Evolutionary conservation across 2,888 invertebrate genomes (phyloP), one percentile per base, ranked within the genome.

Genomic region (Drosophila diplacantha): DNA sequence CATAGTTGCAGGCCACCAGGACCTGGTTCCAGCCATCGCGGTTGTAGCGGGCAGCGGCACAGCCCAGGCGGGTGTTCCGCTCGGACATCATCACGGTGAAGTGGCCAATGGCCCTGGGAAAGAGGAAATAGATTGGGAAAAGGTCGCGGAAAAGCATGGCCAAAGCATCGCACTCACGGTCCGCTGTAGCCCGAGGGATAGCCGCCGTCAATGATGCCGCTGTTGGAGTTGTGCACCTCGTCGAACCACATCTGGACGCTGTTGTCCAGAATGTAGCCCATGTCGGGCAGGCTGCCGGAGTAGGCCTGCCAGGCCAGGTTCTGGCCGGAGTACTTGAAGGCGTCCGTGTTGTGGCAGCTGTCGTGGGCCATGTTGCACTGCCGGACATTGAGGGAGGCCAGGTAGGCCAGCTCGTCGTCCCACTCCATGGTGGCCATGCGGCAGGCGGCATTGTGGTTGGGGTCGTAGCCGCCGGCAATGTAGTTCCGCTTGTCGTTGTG

Each of bases 401-500:
- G 22, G n/a, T 73, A 65, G 58, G 73, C 73, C 51, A 73, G 38
- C 34, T 73, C 73, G 12, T 68, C 68, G 32, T 73, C 57, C 73
- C 73, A 73, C 11, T 68, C 37, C 57, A 73, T 73, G 56, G 73
- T 73, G 47, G 65, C 73, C 73, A 73, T 73, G 52, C 70, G 70
- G 44, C 73, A 73, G 52, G 73, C 70, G 2, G 67, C 49, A 24
- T 66, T 64, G 12, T 66, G 70, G 3, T 46, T 54, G 6, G 53
- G n/a, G 61, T 71, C 68, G 1, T 62, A 47, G 0, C 74, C 74
- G 0, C 61, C 70, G 20, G 74, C 74, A 31, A 74, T 73, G 35
- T 50, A 57, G 32, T 74, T 58, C 0, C 74, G 38, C 41, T 75
- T 70, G 37, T 65, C 60, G 26, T 74, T 74, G 29, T 72, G 72